phyloP scores from a whole-genome alignment of 2,113 vertebrate species.

The Taurulus bubalis region DNA sequence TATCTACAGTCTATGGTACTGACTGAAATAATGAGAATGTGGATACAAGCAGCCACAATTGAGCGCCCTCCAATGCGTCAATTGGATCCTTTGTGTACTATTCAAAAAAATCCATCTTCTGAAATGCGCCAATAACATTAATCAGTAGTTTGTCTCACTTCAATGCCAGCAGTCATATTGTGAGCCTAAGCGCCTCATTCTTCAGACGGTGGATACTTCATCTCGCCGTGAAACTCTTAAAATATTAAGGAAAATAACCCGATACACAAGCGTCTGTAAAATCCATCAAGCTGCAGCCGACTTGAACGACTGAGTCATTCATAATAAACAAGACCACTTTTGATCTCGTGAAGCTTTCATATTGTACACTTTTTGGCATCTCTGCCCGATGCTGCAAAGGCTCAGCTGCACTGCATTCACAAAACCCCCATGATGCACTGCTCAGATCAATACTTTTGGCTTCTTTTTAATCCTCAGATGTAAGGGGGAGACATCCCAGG shows the following conservation, averaged over 20 bases:
- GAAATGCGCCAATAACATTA: conserved; percentile 13
- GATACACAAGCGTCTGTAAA: not conserved
- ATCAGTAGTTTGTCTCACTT: not conserved
- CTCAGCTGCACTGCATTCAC: not conserved
- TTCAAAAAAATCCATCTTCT: not conserved
- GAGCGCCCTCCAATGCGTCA: no score
- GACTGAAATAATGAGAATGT: no score
- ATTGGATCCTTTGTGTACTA: not conserved
- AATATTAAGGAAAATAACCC: conserved; percentile 28
- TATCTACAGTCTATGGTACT: no score
- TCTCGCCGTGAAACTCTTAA: conserved; percentile 5
- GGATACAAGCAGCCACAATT: no score
- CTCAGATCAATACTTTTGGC: not conserved
- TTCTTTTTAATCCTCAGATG: not conserved
- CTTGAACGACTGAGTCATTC: conserved; percentile 36
- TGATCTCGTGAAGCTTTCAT: conserved; percentile 40
- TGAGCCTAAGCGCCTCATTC: conserved; percentile 3
- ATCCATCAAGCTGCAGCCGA: conserved; percentile 17
- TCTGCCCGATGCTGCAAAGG: not conserved
- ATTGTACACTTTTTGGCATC: conserved; percentile 14
- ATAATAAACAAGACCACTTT: conserved; percentile 29
- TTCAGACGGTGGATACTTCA: conserved; percentile 21
- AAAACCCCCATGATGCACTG: not conserved
- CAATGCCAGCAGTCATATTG: conserved; percentile 10
- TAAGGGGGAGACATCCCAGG: no score